Evolutionary conservation across 2,797 vertebrate species (phyloP).

Genomic region (Eulemur albifrons): DNA sequence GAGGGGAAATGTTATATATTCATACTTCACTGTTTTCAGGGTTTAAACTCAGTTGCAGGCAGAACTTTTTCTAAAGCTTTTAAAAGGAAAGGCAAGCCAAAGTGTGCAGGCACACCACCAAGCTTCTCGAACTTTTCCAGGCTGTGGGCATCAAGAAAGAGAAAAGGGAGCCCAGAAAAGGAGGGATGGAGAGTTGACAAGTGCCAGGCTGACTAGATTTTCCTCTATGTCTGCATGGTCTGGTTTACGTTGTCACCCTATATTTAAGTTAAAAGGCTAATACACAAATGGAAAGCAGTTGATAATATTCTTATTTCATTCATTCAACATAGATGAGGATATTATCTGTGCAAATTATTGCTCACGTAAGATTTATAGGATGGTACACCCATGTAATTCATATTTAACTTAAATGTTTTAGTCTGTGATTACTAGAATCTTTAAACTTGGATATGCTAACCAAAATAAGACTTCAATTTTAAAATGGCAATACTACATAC

Average conservation of each 20-base stretch:
- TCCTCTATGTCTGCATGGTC: not conserved
- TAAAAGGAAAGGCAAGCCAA: slow-evolving; percentile 21
- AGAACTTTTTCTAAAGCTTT: slow-evolving; percentile 41
- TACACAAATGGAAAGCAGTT: not conserved
- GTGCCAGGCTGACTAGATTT: not conserved
- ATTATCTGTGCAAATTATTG: not conserved
- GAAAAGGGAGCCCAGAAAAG: not conserved
- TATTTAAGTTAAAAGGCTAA: not conserved
- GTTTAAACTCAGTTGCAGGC: not conserved
- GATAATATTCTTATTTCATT: not conserved
- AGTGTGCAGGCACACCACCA: not conserved
- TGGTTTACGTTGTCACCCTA: not conserved
- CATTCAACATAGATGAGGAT: not conserved
- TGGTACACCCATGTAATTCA: not conserved
- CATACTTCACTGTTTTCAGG: not conserved
- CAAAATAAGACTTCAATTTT: slow-evolving; percentile 4
- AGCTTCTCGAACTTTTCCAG: not conserved
- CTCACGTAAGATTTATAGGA: not conserved
- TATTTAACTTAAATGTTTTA: not conserved
- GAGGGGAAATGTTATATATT: not conserved
- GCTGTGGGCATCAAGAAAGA: not conserved
- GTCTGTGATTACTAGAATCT: not conserved
- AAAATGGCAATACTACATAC: not conserved
- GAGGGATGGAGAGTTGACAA: not conserved
- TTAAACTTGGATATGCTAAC: not conserved